Conservation (phyloP, 2,797 vertebrate genomes). For the Pangasius larnaudii region DNA sequence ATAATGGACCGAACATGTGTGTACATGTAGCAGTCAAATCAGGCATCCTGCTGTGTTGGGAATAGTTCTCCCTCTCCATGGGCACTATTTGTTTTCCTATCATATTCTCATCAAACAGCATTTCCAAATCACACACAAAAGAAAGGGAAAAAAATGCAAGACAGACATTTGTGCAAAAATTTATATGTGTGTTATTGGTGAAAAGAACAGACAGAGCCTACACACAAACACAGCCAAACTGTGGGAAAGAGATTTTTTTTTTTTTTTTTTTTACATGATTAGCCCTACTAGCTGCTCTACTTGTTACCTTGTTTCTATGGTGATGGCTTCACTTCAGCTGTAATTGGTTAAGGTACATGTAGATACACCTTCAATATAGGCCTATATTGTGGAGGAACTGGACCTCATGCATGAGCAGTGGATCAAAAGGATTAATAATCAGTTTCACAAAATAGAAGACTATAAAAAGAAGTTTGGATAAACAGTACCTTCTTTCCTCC, state of each 20-base stretch:
- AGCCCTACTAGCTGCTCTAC: constrained; percentile 35
- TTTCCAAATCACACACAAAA: constrained; percentile 27
- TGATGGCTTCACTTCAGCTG: constrained; percentile 33
- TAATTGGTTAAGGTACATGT: neutral
- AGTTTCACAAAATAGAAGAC: neutral
- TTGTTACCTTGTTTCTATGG: constrained; percentile 56
- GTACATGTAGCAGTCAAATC: neutral
- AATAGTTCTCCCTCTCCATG: constrained; percentile 26
- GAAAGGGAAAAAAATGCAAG: too few species aligned
- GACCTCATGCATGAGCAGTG: constrained; percentile 3
- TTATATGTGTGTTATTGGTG: constrained; percentile 10
- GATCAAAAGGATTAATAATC: neutral
- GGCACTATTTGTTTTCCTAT: constrained; percentile 28
- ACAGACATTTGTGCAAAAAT: constrained; percentile 18
- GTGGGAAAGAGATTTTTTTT: constrained; percentile 47
- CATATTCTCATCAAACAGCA: neutral
- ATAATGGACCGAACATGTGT: neutral
- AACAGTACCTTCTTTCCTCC: neutral
- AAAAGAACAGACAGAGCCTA: constrained; percentile 10
- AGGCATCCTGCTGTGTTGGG: constrained; percentile 6
- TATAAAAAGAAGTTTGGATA: neutral
- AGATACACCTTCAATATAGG: too few species aligned
- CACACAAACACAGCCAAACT: constrained; percentile 25
- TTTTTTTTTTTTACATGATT: constrained; percentile 54
- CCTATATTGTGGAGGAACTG: constrained; percentile 7